A percentile compares a stretch with the other conserved stretches of the same genome.
Evolutionary conservation across 2,113 vertebrate genomes (phyloP).

Genomic region (Phocoena phocoena): DNA sequence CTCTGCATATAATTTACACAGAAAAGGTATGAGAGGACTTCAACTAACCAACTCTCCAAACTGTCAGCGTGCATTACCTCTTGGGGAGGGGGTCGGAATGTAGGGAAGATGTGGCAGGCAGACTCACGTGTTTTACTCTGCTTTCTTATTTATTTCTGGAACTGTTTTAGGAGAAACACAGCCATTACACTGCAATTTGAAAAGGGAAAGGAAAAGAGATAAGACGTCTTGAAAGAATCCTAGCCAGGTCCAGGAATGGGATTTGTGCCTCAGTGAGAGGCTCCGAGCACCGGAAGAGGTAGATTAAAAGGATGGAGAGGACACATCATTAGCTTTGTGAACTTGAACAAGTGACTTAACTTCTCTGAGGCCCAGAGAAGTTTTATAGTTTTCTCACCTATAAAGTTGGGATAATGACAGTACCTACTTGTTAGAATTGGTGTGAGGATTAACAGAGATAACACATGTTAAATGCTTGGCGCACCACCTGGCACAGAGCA

Average conservation of each 20-base stretch:
- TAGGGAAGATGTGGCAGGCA: background rate
- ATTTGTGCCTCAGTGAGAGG: background rate
- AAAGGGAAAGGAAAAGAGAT: background rate
- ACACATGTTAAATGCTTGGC: background rate
- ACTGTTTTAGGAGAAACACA: background rate
- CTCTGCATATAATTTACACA: rapidly evolving
- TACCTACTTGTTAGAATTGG: background rate
- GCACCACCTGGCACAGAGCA: background rate
- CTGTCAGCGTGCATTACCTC: rapidly evolving
- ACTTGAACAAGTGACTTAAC: background rate
- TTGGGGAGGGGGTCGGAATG: too few relatives aligned
- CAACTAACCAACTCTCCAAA: background rate
- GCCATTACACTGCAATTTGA: background rate
- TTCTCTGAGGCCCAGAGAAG: background rate
- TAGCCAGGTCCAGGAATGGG: too few relatives aligned
- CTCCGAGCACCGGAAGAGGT: too few relatives aligned
- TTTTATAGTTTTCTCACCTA: background rate
- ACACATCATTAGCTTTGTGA: background rate
- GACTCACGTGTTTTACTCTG: background rate
- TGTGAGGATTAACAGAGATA: background rate
- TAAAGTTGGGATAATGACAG: background rate
- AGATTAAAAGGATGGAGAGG: background rate
- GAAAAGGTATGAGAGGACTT: background rate
- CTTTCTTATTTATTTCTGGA: background rate
- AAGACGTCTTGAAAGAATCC: background rate